Evolutionary conservation across 2,113 vertebrate species (phyloP).

Genomic region (Cynopterus brachyotis): DNA sequence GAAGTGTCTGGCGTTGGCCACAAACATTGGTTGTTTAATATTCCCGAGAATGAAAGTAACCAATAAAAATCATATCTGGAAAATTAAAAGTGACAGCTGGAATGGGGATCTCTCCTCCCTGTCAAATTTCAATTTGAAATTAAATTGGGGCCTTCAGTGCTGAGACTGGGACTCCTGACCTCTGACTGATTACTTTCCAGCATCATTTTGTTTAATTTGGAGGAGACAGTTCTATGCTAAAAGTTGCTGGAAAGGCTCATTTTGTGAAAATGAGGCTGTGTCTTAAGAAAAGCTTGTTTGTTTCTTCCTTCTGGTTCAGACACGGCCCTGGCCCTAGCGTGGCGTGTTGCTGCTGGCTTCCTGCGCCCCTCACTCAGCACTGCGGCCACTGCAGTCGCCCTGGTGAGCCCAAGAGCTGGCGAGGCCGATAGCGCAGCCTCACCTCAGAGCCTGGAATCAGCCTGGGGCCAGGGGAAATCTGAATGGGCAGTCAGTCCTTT

Average conservation of each 20-base stretch:
- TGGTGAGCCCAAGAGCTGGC: background rate
- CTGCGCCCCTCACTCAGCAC: background rate
- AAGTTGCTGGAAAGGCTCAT: background rate
- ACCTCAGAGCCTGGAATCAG: background rate
- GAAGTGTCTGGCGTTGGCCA: background rate
- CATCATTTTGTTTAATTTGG: constrained; percentile 40
- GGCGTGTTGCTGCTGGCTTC: too few relatives aligned
- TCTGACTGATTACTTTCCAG: constrained; percentile 61
- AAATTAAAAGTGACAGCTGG: constrained; percentile 67
- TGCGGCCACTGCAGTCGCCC: background rate
- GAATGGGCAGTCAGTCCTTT: background rate
- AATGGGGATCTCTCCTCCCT: constrained; percentile 37
- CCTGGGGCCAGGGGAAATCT: background rate
- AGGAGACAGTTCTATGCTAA: background rate
- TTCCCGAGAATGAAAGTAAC: constrained; percentile 45
- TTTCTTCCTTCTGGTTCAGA: background rate
- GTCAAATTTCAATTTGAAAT: constrained; percentile 67
- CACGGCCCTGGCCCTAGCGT: background rate
- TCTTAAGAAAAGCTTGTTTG: background rate
- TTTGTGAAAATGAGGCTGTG: background rate
- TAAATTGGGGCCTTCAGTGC: constrained; percentile 41
- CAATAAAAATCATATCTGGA: constrained; percentile 61
- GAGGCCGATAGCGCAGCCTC: background rate
- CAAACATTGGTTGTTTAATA: constrained; percentile 56
- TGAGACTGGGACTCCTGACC: constrained; percentile 46